Conservation (phyloP, 2,797 vertebrate genomes). For the Odontamblyopus rebecca region DNA sequence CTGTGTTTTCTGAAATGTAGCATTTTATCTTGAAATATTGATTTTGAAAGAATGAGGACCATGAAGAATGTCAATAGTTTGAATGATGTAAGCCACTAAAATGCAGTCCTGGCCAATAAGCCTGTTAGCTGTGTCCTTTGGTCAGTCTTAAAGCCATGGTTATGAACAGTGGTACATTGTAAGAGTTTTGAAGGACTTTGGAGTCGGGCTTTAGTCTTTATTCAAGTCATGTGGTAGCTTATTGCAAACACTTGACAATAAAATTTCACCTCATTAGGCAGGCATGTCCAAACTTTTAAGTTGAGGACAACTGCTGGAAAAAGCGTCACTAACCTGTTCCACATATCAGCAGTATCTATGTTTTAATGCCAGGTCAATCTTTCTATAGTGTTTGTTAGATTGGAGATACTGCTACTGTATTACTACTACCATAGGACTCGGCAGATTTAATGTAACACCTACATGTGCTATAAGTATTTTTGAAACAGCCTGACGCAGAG, state of each 20-base stretch:
- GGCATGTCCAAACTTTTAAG: not conserved
- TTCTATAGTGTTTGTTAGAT: not conserved
- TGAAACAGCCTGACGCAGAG: conserved; percentile 4
- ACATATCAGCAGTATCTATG: not conserved
- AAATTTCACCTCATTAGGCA: conserved; percentile 15
- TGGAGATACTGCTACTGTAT: not conserved
- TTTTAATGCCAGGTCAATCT: not conserved
- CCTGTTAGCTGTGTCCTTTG: conserved; percentile 6
- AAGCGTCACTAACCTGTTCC: not conserved
- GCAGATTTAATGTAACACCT: not conserved
- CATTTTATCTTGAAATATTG: conserved; percentile 53
- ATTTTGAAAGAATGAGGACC: conserved; percentile 8
- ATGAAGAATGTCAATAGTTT: conserved; percentile 26
- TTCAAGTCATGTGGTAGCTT: conserved; percentile 32
- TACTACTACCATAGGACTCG: not conserved
- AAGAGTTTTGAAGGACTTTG: conserved; percentile 12
- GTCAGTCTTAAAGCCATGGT: not conserved
- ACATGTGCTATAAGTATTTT: not conserved
- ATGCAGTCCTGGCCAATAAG: conserved; percentile 12
- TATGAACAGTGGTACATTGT: conserved; percentile 18
- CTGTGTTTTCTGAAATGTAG: conserved; percentile 65
- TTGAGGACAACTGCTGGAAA: not conserved
- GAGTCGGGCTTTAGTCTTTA: conserved; percentile 20
- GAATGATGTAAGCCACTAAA: conserved; percentile 21
- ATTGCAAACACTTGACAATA: conserved; percentile 20